Base-by-base conservation (phyloP, 2,797 vertebrate species). In the Ctenochaetus hawaiiensis region DNA sequence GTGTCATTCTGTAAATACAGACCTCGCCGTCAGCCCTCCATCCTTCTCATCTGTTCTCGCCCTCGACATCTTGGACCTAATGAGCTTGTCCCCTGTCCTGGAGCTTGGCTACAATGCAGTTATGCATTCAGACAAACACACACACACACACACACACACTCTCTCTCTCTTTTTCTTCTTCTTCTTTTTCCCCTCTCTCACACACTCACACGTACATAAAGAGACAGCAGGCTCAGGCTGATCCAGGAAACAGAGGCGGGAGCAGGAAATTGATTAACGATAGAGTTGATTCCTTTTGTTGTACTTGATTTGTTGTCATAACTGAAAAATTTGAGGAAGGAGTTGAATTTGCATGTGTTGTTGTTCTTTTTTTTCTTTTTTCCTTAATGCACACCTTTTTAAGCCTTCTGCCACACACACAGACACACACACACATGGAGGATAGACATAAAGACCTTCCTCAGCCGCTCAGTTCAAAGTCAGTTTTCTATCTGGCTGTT, bases 1-100 rank as follows among this genome's bases (percentile, higher is more conserved):
- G 98, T 93, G 96, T 99, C 88, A 99, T 99, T 93, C 97, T 99
- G 96, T 99, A 97, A 96, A 94, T 87, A 82, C 86, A 78, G 86
- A 78, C 81, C 90, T 75, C 58, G 78, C 92, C 92, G 84, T 89
- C 85, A 89, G 89, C 81, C 79, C 77, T 71, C 83, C 84, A 72
- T 63, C 88, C 65, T 69, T 61, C 77, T 80, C 75, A 72, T 86
- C 78, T 39, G 53, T 85, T 83, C 79, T 83, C 20, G 4, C 70
- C 86, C 72, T 82, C 76, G n/a, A 69, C 74, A 77, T 87, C 83
- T 78, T 85, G 91, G 88, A 84, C 76, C 80, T 74, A 44, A 54
- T 65, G 80, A 90, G 80, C 82, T 82, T 67, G 64, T 83, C 67
- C 81, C 67, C 73, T 68, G 74, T 83, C 80, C 85, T 75, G 90